Base-by-base conservation (phyloP, 2,888 invertebrate species). In the Elegia similella region DNA sequence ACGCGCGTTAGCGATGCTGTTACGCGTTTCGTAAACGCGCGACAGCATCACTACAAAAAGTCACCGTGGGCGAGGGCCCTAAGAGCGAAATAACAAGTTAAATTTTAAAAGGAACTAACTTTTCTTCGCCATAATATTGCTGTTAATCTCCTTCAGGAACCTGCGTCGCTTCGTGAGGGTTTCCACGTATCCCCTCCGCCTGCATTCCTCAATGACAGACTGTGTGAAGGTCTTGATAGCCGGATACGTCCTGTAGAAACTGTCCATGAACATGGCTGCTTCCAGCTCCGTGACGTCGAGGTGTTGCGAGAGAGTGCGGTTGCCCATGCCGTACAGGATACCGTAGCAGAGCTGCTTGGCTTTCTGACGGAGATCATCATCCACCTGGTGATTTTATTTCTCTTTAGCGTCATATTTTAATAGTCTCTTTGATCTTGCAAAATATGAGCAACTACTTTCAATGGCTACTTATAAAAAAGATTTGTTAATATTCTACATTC, bases 321-420 rank as follows among this genome's bases (percentile, higher is more conserved):
- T 92, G 1, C 99, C 98, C 95, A 99, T 99, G 7, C 99, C 99
- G 81, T 99, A 99, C 58, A 99, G 95, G 73, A 99, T 97, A 6
- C 98, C 99, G 84, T 99, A 99, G 79, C 98, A 98, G 32, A 99
- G 93, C 86, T 98, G 95, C 83, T 98, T 98, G 5, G 98, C 96
- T 73, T 95, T 95, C 73, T 98, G 96, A 48, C 99, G 93, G 68
- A 97, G 92, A 58, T 93, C 93, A 57, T 95, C 94, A 42, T 95
- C 95, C 0, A 99, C 95, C 93, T 95, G 68, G 8, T 16, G 38
- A 32, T 12, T 38, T 53, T 43, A 15, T 43, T 13, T 5, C 16
- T 43, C 7, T 43, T 42, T 42, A 32, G 32, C n/a, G n/a, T n/a
- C n/a, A n/a, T n/a, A n/a, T n/a, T n/a, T n/a, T n/a, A n/a, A n/a